phyloP scores from a whole-genome alignment of 1,140 invertebrate genomes.

The Pseudomyrmex sp. region DNA sequence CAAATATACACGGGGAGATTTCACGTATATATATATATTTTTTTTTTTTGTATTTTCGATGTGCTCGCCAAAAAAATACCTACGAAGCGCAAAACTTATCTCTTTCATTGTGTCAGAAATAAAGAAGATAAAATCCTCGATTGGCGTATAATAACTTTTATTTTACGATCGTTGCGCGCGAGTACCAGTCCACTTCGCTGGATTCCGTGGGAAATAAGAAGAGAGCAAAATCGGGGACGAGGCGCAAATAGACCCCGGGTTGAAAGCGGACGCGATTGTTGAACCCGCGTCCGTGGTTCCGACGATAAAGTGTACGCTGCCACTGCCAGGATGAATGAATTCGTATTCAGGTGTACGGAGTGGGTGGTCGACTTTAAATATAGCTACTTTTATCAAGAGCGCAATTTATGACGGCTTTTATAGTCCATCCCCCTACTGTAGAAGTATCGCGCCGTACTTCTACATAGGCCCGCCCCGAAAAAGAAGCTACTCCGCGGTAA shows the following conservation, averaged over 20 bases:
- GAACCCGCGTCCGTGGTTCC: conserved; percentile 28
- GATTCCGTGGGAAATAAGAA: not conserved
- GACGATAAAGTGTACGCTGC: conserved; percentile 29
- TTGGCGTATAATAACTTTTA: conserved; percentile 13
- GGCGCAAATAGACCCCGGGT: not conserved
- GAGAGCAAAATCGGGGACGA: not conserved
- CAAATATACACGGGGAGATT: not conserved
- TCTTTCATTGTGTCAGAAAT: not conserved
- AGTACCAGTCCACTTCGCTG: not conserved
- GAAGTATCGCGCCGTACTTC: conserved; percentile 44
- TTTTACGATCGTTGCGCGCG: not conserved
- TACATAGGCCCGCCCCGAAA: conserved; percentile 3
- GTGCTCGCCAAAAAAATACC: not conserved
- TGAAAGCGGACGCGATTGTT: conserved; percentile 16
- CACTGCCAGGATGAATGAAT: conserved; percentile 47
- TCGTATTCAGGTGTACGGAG: conserved; percentile 42
- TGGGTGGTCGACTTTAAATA: conserved; percentile 42
- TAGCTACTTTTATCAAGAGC: conserved; percentile 56
- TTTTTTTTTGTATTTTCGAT: not conserved
- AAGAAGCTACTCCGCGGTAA: conserved; percentile 54
- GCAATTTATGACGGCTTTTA: conserved; percentile 60
- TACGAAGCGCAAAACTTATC: too few relatives aligned
- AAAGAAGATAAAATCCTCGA: not conserved
- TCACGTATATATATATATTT: too few relatives aligned
- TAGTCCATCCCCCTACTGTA: conserved; percentile 2